Evolutionary conservation across 2,888 invertebrate genomes (phyloP).

Genomic region (Encarsia formosa): DNA sequence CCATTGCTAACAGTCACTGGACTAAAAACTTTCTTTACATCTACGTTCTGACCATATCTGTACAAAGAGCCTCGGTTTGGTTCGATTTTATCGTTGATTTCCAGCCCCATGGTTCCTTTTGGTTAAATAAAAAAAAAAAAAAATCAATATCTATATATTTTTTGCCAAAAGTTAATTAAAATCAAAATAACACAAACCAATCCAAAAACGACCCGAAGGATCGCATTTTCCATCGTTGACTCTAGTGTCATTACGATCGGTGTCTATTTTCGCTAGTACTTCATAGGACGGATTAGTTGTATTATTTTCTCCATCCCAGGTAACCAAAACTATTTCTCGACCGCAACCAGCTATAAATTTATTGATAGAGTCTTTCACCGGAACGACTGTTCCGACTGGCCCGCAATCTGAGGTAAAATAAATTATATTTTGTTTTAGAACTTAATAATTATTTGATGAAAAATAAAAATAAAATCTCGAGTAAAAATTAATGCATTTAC

Average conservation of each 20-base stretch:
- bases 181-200: conserved; percentile 50
- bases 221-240: conserved; percentile 71
- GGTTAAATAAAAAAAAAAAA: not conserved
- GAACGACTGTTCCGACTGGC: conserved; percentile 52
- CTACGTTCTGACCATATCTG: conserved; percentile 49
- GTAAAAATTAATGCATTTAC: not conserved
- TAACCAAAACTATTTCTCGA: conserved; percentile 49
- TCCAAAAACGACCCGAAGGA: conserved; percentile 63
- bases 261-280: conserved; percentile 50
- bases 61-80: conserved; percentile 60
- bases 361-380: conserved; percentile 45
- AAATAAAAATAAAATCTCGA: too few relatives aligned
- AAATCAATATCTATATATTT: too few relatives aligned
- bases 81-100: conserved; percentile 40
- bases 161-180: not conserved
- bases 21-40: conserved; percentile 34
- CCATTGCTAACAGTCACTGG: conserved; percentile 73
- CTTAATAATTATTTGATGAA: too few relatives aligned
- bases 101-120: conserved; percentile 42
- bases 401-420: conserved; percentile 53
- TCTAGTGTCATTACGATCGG: conserved; percentile 51
- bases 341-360: conserved; percentile 50
- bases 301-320: conserved; percentile 52
- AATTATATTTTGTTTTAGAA: too few relatives aligned
- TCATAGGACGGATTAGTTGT: conserved; percentile 26